These are phyloP conservation scores for Callaeas wilsoni DNA, from an alignment of 2,113 vertebrate species.

Conservation along the genomic window DNA sequence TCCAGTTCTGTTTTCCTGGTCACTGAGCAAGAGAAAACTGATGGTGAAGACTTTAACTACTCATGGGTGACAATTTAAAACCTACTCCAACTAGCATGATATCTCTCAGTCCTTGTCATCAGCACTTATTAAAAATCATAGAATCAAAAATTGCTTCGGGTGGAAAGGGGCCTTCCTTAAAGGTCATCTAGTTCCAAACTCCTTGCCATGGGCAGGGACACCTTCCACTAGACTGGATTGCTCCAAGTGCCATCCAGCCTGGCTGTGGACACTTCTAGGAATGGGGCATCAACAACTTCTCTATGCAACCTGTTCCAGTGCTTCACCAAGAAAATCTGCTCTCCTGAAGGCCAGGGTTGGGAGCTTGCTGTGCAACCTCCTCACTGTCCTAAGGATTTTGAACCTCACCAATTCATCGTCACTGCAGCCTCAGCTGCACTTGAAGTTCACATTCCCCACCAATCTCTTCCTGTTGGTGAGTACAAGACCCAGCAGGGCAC, in stretches of 20 bases:
- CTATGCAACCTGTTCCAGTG: not conserved
- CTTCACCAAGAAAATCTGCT: not conserved
- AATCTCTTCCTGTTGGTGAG: not conserved
- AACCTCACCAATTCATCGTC: not conserved
- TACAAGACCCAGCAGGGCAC: not conserved
- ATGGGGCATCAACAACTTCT: not conserved
- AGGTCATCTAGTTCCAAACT: not conserved
- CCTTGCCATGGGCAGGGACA: not conserved
- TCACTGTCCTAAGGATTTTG: not conserved
- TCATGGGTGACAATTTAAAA: not conserved
- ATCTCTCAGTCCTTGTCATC: not conserved
- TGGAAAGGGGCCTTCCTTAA: not conserved
- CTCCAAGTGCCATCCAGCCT: not conserved
- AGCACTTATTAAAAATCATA: not conserved
- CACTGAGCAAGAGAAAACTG: not conserved
- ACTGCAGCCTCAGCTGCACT: not conserved
- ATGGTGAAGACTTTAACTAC: not conserved
- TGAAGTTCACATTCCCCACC: not conserved
- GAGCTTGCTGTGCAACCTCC: not conserved
- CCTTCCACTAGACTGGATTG: not conserved
- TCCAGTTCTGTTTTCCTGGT: not conserved
- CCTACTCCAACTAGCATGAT: not conserved
- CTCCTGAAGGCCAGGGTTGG: not conserved
- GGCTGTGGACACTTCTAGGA: not conserved
- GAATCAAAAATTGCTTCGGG: not conserved